Evolutionary conservation across 2,113 vertebrate species (phyloP).

Genomic region (Ciconia boyciana): DNA sequence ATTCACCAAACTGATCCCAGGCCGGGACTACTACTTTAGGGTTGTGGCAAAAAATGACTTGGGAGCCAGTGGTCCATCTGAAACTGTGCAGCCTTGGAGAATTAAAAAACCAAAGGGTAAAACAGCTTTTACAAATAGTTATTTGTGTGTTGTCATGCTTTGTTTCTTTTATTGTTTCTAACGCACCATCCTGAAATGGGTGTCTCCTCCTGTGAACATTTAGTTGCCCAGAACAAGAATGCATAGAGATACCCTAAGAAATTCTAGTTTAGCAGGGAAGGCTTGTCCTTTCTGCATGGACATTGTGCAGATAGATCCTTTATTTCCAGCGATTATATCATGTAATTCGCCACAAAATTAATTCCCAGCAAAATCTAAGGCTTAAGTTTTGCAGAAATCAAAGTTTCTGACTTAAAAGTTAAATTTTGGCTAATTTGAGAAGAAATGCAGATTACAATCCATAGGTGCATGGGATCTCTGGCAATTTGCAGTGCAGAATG

Average conservation of each 20-base stretch:
- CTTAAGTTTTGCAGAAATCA: background rate
- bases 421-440: background rate
- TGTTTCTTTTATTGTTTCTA: background rate
- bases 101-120: slow-evolving; percentile 54
- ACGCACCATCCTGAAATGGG: background rate
- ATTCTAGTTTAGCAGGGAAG: background rate
- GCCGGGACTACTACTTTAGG: slow-evolving; percentile 83
- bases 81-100: slow-evolving; percentile 79
- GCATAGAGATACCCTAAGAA: background rate
- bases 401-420: background rate
- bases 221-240: background rate
- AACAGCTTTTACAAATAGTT: background rate
- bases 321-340: background rate
- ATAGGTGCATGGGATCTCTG: background rate
- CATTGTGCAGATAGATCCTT: background rate
- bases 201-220: background rate
- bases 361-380: background rate
- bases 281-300: background rate
- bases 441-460: background rate
- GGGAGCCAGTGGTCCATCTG: slow-evolving; percentile 78
- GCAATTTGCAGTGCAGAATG: background rate
- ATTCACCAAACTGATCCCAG: slow-evolving; percentile 77
- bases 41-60: slow-evolving; percentile 86
- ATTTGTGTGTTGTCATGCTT: background rate
- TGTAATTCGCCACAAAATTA: background rate